Base-by-base conservation (phyloP, 2,797 vertebrate species). In the Pteropus rufus region DNA sequence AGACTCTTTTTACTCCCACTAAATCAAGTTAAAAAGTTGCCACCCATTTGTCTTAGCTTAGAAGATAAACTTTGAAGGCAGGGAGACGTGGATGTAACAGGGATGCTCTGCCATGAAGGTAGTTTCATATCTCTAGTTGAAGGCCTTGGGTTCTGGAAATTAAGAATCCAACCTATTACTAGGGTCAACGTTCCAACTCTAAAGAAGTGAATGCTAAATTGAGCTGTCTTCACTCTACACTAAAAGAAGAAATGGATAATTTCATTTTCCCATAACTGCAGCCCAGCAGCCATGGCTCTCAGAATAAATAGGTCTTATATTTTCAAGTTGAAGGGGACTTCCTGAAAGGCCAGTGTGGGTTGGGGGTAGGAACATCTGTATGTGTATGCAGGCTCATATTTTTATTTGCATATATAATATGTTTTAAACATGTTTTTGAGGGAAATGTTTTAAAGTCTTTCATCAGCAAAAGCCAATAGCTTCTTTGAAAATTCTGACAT, bases 391-490 rank as follows among this genome's bases (percentile, higher is more conserved):
- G 44, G 36, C 1, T 7, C 36, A 16, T 29, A 73, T 54, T 52
- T 90, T 24, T 77, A 86, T 84, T 95, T 75, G 39, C 62, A 72
- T 41, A 73, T 26, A 77, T 60, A 56, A 58, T 69, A 85, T 34
- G 67, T 81, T 94, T 95, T 80, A 93, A 92, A 86, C 39, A 72
- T 87, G 89, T 36, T 94, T 95, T 84, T 52, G 67, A 92, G 21
- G 31, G 29, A 93, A 96, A 93, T 77, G 56, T 67, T 80, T 93
- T 69, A 88, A 90, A 67, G 31, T 89, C 69, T 94, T 95, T 82
- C 82, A 92, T 73, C 88, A 97, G 69, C 67, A 91, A 97, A 96
- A 97, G 49, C 75, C 46, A 95, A 72, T 62, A 85, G 91, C 23
- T 93, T 95, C 62, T 72, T 92, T 84, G 65, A 16, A 89, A 77